Conservation (phyloP, 2,888 invertebrate species). For the Leistus spinibarbis region DNA sequence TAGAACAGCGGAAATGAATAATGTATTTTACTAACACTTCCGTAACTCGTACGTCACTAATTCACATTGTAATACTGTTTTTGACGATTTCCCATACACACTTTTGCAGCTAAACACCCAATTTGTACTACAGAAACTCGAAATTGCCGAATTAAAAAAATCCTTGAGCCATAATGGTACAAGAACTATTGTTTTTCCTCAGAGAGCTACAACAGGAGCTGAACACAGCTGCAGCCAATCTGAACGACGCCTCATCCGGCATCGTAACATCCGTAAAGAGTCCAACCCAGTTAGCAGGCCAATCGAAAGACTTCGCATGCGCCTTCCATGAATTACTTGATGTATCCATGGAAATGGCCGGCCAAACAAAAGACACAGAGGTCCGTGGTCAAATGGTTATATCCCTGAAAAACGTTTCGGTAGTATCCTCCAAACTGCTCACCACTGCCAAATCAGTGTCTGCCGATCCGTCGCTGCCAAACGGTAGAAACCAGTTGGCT, state of each 20-base stretch:
- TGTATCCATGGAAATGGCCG: slow-evolving; percentile 84
- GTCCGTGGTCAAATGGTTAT: slow-evolving; percentile 82
- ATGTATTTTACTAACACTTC: no score
- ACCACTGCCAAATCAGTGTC: slow-evolving; percentile 88
- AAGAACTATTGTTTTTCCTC: slow-evolving; percentile 42
- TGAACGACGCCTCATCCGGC: slow-evolving; percentile 83
- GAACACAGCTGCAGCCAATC: slow-evolving; percentile 79
- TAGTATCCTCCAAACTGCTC: slow-evolving; percentile 83
- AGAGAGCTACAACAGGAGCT: slow-evolving; percentile 85
- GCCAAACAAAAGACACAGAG: slow-evolving; percentile 76
- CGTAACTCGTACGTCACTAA: no score
- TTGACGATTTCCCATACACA: no score
- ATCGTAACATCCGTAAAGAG: slow-evolving; percentile 79
- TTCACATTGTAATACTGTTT: no score
- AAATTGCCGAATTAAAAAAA: no score
- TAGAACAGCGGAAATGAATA: neutral
- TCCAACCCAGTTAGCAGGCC: slow-evolving; percentile 72
- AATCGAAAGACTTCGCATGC: slow-evolving; percentile 77
- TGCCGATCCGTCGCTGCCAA: slow-evolving; percentile 87
- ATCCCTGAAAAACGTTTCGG: slow-evolving; percentile 85
- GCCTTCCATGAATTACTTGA: slow-evolving; percentile 80
- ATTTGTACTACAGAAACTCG: no score
- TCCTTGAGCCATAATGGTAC: no score
- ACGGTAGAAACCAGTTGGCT: slow-evolving; percentile 87
- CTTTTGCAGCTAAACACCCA: no score